Base-by-base conservation (phyloP, 2,888 invertebrate genomes). In the Orthonychiurus folsomi region DNA sequence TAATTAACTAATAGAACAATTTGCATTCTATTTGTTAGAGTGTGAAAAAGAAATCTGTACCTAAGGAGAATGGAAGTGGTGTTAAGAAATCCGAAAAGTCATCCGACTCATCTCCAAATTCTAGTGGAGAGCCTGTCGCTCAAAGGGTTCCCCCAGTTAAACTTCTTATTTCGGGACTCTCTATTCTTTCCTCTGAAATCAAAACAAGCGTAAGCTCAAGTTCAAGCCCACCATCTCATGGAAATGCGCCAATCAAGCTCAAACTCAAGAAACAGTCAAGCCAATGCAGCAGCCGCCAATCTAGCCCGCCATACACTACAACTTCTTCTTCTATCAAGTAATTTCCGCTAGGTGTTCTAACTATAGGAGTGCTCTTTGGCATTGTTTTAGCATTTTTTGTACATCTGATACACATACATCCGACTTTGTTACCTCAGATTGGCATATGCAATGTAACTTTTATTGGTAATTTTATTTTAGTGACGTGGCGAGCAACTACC, bases 241-340 rank as follows among this genome's bases (percentile, higher is more conserved):
- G 5, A 47, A 50, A 52, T 23, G 63, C 52, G 3, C 62, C 60
- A 55, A 60, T 63, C 50, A 58, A 60, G 56, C 27, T 61, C 2
- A 60, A 63, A 50, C 54, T 63, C 50, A 47, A 59, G 24, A 26
- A 55, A 25, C 20, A 58, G 20, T 24, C 62, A 52, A 26, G 54
- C 27, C 21, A n/a, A n/a, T 53, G 58, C 23, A 57, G 18, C 53
- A 26, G 20, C 18, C 12, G 23, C 5, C 50, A 50, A 3, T 50
- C 58, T 15, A 47, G 50, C 48, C 58, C 48, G 15, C 0, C 37
- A 37, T 28, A 37, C 55, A 2, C 28, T 20, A 47, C 52, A 26
- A 15, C n/a, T n/a, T n/a, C n/a, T n/a, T n/a, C n/a, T n/a, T n/a
- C n/a, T n/a, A n/a, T n/a, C n/a, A n/a, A n/a, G n/a, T n/a, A n/a